These are phyloP conservation scores for Thera britannica DNA, from an alignment of 2,888 invertebrate species.

Conservation along the genomic window DNA sequence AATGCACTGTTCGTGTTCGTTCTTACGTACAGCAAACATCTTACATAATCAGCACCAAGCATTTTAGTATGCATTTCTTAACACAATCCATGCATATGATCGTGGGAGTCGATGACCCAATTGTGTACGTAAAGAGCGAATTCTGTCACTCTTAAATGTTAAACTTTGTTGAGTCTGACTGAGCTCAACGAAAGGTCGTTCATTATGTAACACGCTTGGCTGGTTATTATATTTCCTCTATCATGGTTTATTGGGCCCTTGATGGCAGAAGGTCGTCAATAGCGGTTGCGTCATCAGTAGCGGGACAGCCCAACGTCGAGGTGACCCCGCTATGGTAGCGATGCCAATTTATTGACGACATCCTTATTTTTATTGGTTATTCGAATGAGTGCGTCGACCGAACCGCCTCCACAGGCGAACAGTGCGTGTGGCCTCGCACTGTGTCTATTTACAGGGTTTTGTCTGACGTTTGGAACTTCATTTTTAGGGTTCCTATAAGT, in stretches of 20 bases:
- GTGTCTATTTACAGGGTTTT: slow-evolving; percentile 57
- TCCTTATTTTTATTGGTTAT: slow-evolving; percentile 82
- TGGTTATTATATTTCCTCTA: slow-evolving; percentile 29
- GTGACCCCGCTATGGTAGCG: slow-evolving; percentile 72
- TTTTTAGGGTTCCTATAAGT: background rate
- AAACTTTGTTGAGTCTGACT: slow-evolving; percentile 19
- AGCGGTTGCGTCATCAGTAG: slow-evolving; percentile 45
- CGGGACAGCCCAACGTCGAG: slow-evolving; percentile 62
- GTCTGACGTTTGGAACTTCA: slow-evolving; percentile 22
- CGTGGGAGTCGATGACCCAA: slow-evolving; percentile 33
- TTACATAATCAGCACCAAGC: slow-evolving; percentile 35
- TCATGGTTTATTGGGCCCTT: slow-evolving; percentile 44
- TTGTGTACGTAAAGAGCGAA: slow-evolving; percentile 19
- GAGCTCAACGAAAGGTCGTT: slow-evolving; percentile 10
- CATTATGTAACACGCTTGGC: slow-evolving; percentile 12
- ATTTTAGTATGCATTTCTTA: slow-evolving; percentile 35
- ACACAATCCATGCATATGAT: slow-evolving; percentile 36
- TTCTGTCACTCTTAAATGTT: slow-evolving; percentile 13
- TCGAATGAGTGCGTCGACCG: slow-evolving; percentile 80
- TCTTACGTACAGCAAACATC: slow-evolving; percentile 23
- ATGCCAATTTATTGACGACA: slow-evolving; percentile 83
- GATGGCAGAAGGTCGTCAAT: slow-evolving; percentile 45
- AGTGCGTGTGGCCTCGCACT: slow-evolving; percentile 78
- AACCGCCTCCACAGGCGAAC: slow-evolving; percentile 67
- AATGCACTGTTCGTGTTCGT: slow-evolving; percentile 27